phyloP scores from a whole-genome alignment of 2,888 invertebrate species.

The Zaprionus obscuricornis region DNA sequence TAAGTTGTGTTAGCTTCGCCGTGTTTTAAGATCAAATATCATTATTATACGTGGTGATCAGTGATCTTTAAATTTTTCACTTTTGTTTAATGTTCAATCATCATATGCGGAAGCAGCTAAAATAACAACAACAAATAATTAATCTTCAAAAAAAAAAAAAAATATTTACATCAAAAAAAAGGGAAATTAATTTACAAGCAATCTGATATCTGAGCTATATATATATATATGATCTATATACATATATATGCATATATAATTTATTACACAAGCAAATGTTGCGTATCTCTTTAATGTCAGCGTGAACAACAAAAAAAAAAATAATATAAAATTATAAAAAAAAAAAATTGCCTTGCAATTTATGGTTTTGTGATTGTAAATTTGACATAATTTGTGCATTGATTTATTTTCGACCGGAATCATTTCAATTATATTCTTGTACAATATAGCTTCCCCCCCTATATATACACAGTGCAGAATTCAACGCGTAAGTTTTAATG shows the following conservation, averaged over 20 bases:
- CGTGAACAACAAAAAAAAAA: slow-evolving; percentile 19
- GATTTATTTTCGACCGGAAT: slow-evolving; percentile 44
- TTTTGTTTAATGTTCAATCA: no score
- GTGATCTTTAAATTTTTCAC: slow-evolving; percentile 14
- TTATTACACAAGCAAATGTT: slow-evolving; percentile 44
- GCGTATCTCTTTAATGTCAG: slow-evolving; percentile 66
- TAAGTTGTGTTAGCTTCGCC: slow-evolving; percentile 59
- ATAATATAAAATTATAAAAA: slow-evolving; percentile 2
- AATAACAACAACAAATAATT: slow-evolving; percentile 8
- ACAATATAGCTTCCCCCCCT: no score
- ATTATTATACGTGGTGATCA: slow-evolving; percentile 45
- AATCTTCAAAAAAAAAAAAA: slow-evolving; percentile 36
- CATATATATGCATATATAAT: slow-evolving; percentile 32
- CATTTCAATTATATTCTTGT: no score
- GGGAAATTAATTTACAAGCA: no score
- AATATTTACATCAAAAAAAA: no score
- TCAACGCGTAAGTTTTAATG: slow-evolving; percentile 62
- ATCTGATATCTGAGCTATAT: no score
- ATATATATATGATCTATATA: no score
- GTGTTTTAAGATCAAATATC: slow-evolving; percentile 48
- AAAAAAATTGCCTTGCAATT: slow-evolving; percentile 46
- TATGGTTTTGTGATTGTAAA: slow-evolving; percentile 68
- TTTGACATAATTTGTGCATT: slow-evolving; percentile 67
- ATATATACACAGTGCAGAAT: no score
- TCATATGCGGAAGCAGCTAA: slow-evolving; percentile 63